These are phyloP conservation scores for Argynnis bischoffii DNA, from an alignment of 2,888 invertebrate genomes.

Conservation along the genomic window DNA sequence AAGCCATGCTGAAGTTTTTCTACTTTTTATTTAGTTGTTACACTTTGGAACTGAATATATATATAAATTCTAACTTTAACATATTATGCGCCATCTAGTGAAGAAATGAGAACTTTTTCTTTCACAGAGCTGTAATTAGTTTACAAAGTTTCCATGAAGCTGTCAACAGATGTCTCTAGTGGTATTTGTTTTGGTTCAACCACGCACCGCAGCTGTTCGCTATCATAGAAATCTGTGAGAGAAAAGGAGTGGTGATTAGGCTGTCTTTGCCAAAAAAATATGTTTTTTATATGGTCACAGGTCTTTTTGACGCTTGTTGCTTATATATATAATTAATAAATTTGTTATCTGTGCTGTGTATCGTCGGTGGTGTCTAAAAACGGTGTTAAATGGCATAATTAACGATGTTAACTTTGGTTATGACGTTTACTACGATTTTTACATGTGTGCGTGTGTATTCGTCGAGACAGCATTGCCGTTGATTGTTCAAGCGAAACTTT, in stretches of 20 bases:
- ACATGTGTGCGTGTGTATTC: slow-evolving; percentile 68
- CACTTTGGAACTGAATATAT: too few relatives aligned
- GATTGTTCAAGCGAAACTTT: slow-evolving; percentile 77
- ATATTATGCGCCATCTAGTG: not conserved
- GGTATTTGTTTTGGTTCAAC: slow-evolving; percentile 77
- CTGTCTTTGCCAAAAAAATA: slow-evolving; percentile 73
- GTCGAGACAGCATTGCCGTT: slow-evolving; percentile 73
- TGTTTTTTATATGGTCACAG: slow-evolving; percentile 74
- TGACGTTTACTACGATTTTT: slow-evolving; percentile 77
- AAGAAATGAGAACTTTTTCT: not conserved
- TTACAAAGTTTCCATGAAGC: not conserved
- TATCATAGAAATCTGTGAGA: slow-evolving; percentile 80
- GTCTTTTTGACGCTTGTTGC: slow-evolving; percentile 57
- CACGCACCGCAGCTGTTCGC: slow-evolving; percentile 80
- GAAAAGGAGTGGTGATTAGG: slow-evolving; percentile 82
- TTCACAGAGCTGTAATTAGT: not conserved
- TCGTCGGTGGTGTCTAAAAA: slow-evolving; percentile 64
- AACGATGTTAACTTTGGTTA: slow-evolving; percentile 75
- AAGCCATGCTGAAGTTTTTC: too few relatives aligned
- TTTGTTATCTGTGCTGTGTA: slow-evolving; percentile 62
- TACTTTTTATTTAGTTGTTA: too few relatives aligned
- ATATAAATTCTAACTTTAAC: too few relatives aligned
- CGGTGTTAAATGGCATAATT: slow-evolving; percentile 68
- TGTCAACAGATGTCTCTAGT: slow-evolving; percentile 59
- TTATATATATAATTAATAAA: slow-evolving; percentile 59